These are phyloP conservation scores for Eucriotettix oculatus DNA, from an alignment of 2,888 invertebrate species.

Conservation along the genomic window DNA sequence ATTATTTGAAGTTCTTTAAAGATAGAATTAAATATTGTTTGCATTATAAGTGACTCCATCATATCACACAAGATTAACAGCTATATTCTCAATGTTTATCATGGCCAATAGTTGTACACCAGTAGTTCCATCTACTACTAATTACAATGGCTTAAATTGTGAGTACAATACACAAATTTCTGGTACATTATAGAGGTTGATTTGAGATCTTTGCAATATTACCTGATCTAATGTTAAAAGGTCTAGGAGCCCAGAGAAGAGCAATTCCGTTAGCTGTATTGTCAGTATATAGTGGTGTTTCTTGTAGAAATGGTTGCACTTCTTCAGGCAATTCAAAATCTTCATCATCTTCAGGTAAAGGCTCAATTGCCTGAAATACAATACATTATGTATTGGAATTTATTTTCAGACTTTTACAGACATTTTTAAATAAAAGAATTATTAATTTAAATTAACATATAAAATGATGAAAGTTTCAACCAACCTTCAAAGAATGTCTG, in stretches of 20 bases:
- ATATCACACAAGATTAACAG: too few species aligned
- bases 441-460: too few species aligned
- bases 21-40: too few species aligned
- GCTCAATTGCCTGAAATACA: conserved; percentile 46
- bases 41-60: too few species aligned
- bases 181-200: too few species aligned
- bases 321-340: conserved; percentile 84
- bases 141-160: too few species aligned
- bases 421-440: too few species aligned
- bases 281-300: conserved; percentile 92
- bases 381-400: neutral
- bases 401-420: neutral
- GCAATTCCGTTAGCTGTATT: conserved; percentile 98
- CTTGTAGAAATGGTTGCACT: conserved; percentile 83
- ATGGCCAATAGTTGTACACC: too few species aligned
- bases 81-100: too few species aligned
- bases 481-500: conserved; percentile 64
- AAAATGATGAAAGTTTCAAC: conserved; percentile 9
- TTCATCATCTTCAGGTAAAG: conserved; percentile 82
- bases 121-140: too few species aligned
- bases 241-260: conserved; percentile 91
- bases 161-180: too few species aligned
- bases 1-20: too few species aligned
- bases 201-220: conserved; percentile 10
- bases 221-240: conserved; percentile 90